Evolutionary conservation across 2,888 invertebrate genomes (phyloP), one percentile per base, ranked within the genome.

Genomic region (Callyntrura guangdongensis): DNA sequence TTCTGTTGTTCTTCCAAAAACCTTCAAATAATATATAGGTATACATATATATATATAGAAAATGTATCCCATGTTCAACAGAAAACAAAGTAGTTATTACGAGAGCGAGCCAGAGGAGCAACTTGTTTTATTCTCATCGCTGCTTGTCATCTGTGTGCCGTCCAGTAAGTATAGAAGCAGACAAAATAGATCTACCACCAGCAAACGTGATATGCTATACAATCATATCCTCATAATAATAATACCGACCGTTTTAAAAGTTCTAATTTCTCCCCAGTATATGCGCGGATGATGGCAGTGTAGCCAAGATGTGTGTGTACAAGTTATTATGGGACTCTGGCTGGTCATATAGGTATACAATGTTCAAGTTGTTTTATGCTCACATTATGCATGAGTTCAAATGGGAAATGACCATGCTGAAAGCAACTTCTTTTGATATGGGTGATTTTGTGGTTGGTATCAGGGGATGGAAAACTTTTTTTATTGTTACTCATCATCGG

Each of bases 141-240:
- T 87, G 81, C 69, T 81, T 90, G 89, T 90, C 89, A 90, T 90
- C 89, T 90, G 89, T 85, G 79, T 81, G 11, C 89, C 89, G 89
- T 85, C 85, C 85, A 79, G 56, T 45, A 47, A 77, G 53, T 20
- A n/a, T n/a, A 14, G 47, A 17, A 74, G 17, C 17, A 49, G 20
- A n/a, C 59, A 79, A 74, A 45, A 36, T 25, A 79, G 79, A n/a
- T 22, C 20, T 36, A 14, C 17, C 49, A 22, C 27, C 36, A 59
- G 17, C 81, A 36, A 36, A 25, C 45, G 36, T 81, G 20, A 17
- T n/a, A 45, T 45, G 72, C 72, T 47, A 74, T 47, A 45, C 53
- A 67, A 22, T n/a, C n/a, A n/a, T 20, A 67, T 27, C 25, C 12
- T 14, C 49, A 14, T 3, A 36, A 79, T 4, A 45, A 72, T 1